These are phyloP conservation scores for Panurus biarmicus DNA, from an alignment of 2,113 vertebrate genomes.

Conservation along the genomic window DNA sequence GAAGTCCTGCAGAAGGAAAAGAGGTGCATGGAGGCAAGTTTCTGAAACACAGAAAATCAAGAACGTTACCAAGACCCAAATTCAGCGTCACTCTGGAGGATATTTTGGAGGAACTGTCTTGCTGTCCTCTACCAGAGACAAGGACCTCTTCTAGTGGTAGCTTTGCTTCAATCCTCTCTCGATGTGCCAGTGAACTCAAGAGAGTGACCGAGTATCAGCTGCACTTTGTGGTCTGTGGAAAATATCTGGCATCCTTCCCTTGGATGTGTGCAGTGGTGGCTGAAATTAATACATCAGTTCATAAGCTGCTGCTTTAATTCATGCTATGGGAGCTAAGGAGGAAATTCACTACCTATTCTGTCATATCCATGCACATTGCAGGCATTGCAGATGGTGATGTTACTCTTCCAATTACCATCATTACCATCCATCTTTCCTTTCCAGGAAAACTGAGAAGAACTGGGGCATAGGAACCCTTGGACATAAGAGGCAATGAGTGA, in stretches of 20 bases:
- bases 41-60: not conserved
- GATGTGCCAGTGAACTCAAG: not conserved
- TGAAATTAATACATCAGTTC: not conserved
- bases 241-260: not conserved
- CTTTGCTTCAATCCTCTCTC: not conserved
- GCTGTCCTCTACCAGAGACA: not conserved
- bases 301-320: not conserved
- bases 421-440: no score
- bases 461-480: not conserved
- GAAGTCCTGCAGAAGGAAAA: constrained; percentile 9
- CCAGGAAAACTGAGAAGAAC: not conserved
- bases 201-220: not conserved
- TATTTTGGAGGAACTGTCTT: not conserved
- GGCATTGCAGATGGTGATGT: not conserved
- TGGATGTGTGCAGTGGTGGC: not conserved
- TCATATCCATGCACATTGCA: not conserved
- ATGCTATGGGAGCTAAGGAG: not conserved
- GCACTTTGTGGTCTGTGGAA: not conserved
- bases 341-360: not conserved
- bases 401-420: not conserved
- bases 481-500: not conserved
- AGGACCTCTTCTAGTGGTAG: not conserved
- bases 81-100: not conserved
- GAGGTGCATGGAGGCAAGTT: not conserved
- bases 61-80: not conserved